phyloP scores from a whole-genome alignment of 2,888 invertebrate genomes.

The Scotopteryx bipunctaria region DNA sequence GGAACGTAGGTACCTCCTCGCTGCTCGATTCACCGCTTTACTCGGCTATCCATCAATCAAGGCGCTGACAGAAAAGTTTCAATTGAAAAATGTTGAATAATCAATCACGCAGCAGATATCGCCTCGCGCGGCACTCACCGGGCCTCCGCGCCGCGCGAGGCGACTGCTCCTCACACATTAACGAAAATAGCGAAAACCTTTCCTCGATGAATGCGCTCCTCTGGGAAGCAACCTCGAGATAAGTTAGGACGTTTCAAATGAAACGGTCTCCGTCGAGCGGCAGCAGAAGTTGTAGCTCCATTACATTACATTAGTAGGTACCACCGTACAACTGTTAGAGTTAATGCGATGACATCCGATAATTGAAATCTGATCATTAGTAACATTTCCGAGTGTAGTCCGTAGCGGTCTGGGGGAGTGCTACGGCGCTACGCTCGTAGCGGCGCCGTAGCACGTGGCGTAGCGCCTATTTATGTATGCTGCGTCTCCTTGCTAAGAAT shows the following conservation, averaged over 20 bases:
- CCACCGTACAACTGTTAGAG: too few relatives aligned
- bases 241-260: neutral
- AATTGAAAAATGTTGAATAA: conserved; percentile 25
- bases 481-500: too few relatives aligned
- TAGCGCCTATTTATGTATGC: too few relatives aligned
- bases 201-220: neutral
- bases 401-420: too few relatives aligned
- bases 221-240: neutral
- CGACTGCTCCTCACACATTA: neutral
- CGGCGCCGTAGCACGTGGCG: too few relatives aligned
- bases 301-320: too few relatives aligned
- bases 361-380: too few relatives aligned
- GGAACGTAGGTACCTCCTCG: too few relatives aligned
- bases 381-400: too few relatives aligned
- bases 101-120: conserved; percentile 15
- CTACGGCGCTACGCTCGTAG: too few relatives aligned
- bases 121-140: neutral
- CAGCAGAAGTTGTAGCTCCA: neutral
- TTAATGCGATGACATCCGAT: too few relatives aligned
- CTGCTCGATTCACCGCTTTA: too few relatives aligned
- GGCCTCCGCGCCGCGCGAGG: neutral
- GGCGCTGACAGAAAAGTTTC: conserved; percentile 22
- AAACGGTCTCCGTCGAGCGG: neutral
- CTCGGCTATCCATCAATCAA: conserved; percentile 1
- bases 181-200: neutral